A percentile compares a stretch with the other conserved stretches of the same genome.
Evolutionary conservation across 2,113 vertebrate species (phyloP).

Genomic region (Cranoglanis bouderius): DNA sequence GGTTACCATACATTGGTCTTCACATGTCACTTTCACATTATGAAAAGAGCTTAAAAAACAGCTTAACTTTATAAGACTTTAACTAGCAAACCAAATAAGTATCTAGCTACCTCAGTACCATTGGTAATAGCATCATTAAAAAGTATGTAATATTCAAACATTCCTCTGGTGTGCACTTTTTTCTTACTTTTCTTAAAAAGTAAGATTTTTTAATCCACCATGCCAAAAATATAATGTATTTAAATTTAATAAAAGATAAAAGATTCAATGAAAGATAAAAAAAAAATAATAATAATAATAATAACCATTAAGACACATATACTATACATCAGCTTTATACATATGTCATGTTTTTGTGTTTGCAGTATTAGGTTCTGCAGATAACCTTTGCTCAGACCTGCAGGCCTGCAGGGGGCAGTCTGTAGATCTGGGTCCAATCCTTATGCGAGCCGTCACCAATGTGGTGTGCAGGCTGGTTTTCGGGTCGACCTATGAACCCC

Average conservation of each 20-base stretch:
- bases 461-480: slow-evolving; percentile 77
- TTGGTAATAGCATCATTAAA: neutral
- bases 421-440: slow-evolving; percentile 65
- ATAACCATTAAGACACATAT: neutral
- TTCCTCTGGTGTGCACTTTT: neutral
- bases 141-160: neutral
- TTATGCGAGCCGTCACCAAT: slow-evolving; percentile 74
- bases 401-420: slow-evolving; percentile 36
- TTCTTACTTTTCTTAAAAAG: neutral
- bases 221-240: neutral
- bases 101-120: neutral
- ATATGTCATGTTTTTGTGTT: slow-evolving; percentile 19
- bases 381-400: slow-evolving; percentile 66
- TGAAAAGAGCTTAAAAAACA: neutral
- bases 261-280: neutral
- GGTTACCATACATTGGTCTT: no score
- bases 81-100: neutral
- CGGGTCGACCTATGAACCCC: slow-evolving; percentile 65
- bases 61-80: neutral
- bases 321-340: neutral
- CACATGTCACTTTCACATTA: no score
- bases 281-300: no score
- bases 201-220: neutral
- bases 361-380: slow-evolving; percentile 69
- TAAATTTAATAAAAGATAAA: neutral